These are phyloP conservation scores for Thecocarcelia acutangulata DNA, from an alignment of 2,888 invertebrate species.

Conservation along the genomic window DNA sequence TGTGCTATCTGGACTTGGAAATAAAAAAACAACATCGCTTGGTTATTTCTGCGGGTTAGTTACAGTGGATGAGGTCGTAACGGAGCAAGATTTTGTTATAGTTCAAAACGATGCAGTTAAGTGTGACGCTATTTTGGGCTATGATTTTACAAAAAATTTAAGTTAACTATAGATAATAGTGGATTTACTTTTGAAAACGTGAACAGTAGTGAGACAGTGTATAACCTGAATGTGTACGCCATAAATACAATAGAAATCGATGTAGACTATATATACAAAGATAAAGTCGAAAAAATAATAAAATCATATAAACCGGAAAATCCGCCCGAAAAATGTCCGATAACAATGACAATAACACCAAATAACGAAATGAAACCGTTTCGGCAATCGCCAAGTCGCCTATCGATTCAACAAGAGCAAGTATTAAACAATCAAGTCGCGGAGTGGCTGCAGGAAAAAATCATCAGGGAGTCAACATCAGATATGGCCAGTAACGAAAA, in stretches of 20 bases:
- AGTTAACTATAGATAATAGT: constrained; percentile 8
- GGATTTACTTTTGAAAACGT: constrained; percentile 32
- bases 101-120: constrained; percentile 47
- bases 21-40: constrained; percentile 29
- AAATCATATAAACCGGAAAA: no score
- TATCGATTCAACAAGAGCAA: no score
- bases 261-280: constrained; percentile 16
- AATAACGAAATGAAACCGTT: no score
- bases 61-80: constrained; percentile 12
- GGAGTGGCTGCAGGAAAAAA: no score
- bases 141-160: constrained; percentile 48
- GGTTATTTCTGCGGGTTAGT: constrained; percentile 7
- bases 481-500: no score
- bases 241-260: constrained; percentile 36
- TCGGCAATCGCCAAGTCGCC: no score
- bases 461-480: no score
- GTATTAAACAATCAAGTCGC: no score
- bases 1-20: constrained; percentile 26
- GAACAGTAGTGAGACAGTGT: constrained; percentile 10
- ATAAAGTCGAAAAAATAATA: constrained; percentile 10
- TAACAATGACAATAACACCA: no score
- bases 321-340: no score
- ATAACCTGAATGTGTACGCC: constrained; percentile 18
- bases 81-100: constrained; percentile 49
- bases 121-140: constrained; percentile 50